phyloP scores from a whole-genome alignment of 2,113 vertebrate species.

The Hiodon alosoides region DNA sequence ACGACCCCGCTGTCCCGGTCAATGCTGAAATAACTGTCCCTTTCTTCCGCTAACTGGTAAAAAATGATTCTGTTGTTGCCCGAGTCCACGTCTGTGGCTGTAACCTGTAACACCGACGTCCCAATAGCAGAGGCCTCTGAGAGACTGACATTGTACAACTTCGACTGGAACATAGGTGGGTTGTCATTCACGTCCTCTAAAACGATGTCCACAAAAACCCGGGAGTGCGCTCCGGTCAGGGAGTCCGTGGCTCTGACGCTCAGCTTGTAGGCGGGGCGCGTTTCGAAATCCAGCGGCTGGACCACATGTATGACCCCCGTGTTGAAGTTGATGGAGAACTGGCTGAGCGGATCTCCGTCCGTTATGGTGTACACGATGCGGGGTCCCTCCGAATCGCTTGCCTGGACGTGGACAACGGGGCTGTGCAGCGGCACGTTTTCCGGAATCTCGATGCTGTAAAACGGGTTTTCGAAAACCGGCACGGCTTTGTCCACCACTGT shows the following conservation, averaged over 20 bases:
- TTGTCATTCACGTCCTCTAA: conserved; percentile 93
- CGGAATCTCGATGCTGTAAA: conserved; percentile 89
- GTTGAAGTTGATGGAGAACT: conserved; percentile 91
- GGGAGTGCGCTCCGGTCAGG: conserved; percentile 78
- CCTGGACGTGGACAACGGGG: conserved; percentile 86
- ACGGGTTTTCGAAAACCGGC: conserved; percentile 91
- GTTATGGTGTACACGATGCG: conserved; percentile 92
- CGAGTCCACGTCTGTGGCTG: conserved; percentile 77
- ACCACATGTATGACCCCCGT: conserved; percentile 85
- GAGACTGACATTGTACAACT: conserved; percentile 68
- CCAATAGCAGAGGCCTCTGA: conserved; percentile 87
- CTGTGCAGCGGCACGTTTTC: conserved; percentile 83
- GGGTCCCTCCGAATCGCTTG: conserved; percentile 86
- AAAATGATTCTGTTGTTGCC: conserved; percentile 79
- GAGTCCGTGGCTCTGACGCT: conserved; percentile 86
- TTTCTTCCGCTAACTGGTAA: conserved; percentile 80
- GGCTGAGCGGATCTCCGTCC: conserved; percentile 86
- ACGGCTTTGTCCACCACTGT: conserved; percentile 88
- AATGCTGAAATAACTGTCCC: conserved; percentile 74
- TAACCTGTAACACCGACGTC: conserved; percentile 72
- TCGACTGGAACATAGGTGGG: conserved; percentile 72
- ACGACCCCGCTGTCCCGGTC: conserved; percentile 80
- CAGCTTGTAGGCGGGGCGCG: conserved; percentile 90
- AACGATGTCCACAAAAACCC: conserved; percentile 92
- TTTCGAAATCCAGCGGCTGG: conserved; percentile 85